Evolutionary conservation across 2,113 vertebrate species (phyloP).

Genomic region (Pica pica): DNA sequence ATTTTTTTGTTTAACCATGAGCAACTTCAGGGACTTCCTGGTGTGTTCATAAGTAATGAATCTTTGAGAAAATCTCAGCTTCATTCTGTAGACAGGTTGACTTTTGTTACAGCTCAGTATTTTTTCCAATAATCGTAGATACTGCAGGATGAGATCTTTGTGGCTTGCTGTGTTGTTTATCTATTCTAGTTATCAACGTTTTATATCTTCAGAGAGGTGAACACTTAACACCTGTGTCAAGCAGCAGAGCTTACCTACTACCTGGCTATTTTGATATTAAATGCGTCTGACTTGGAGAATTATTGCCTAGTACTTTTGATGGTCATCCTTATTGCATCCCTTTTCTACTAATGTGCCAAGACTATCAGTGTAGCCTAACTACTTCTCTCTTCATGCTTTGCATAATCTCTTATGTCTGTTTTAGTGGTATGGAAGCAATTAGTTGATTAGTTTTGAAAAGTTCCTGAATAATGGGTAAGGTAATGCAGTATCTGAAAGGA

Average conservation of each 20-base stretch:
- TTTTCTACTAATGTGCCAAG: background rate
- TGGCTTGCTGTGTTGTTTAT: background rate
- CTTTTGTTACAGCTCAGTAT: background rate
- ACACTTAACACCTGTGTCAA: accelerated
- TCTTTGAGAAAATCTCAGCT: background rate
- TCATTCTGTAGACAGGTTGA: background rate
- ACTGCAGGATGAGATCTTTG: background rate
- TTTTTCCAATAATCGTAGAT: background rate
- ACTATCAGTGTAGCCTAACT: background rate
- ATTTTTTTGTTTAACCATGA: background rate
- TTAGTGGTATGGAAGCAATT: background rate
- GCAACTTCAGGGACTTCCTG: background rate
- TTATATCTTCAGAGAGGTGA: background rate
- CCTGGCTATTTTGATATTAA: background rate
- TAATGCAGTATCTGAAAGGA: background rate
- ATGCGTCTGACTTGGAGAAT: background rate
- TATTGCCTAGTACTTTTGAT: background rate
- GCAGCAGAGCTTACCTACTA: background rate
- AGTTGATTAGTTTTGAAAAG: background rate
- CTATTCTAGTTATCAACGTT: background rate
- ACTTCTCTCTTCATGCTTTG: background rate
- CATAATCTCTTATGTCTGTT: background rate
- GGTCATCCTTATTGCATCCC: background rate
- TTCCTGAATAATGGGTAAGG: background rate
- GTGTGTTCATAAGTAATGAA: background rate